A percentile compares a stretch with the other conserved stretches of the same genome.
Evolutionary conservation across 2,113 vertebrate genomes (phyloP).

Genomic region (Orthonyx spaldingii): DNA sequence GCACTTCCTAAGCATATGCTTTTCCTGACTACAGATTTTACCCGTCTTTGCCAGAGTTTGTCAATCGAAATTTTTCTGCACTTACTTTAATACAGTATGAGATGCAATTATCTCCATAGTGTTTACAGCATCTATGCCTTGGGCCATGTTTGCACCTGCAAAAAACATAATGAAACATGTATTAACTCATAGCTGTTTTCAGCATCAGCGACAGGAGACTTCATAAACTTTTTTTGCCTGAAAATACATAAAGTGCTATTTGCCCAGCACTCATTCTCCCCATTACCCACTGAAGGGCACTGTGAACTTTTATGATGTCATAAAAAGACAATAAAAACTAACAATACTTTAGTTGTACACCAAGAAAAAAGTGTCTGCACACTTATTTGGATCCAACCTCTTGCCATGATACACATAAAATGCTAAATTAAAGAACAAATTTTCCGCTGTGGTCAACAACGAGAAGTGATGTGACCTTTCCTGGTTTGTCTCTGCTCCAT

Average conservation of each 20-base stretch:
- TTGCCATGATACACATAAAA: neutral
- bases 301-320: conserved; percentile 22
- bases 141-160: conserved; percentile 93
- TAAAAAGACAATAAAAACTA: conserved; percentile 46
- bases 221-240: conserved; percentile 3
- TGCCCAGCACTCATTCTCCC: conserved; percentile 2
- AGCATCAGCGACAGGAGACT: neutral
- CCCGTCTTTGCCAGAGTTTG: neutral
- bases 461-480: neutral
- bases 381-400: neutral
- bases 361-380: neutral
- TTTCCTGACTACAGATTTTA: neutral
- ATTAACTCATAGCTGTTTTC: neutral
- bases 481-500: neutral
- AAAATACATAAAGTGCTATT: conserved; percentile 5
- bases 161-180: conserved; percentile 42
- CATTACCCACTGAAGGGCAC: neutral
- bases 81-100: conserved; percentile 97
- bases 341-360: conserved; percentile 14
- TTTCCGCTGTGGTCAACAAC: neutral
- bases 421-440: neutral
- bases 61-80: conserved; percentile 14
- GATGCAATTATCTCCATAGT: conserved; percentile 96
- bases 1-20: neutral
- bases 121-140: conserved; percentile 96